Conservation (phyloP, 1,140 invertebrate genomes). For the Ceratina calcarata region DNA sequence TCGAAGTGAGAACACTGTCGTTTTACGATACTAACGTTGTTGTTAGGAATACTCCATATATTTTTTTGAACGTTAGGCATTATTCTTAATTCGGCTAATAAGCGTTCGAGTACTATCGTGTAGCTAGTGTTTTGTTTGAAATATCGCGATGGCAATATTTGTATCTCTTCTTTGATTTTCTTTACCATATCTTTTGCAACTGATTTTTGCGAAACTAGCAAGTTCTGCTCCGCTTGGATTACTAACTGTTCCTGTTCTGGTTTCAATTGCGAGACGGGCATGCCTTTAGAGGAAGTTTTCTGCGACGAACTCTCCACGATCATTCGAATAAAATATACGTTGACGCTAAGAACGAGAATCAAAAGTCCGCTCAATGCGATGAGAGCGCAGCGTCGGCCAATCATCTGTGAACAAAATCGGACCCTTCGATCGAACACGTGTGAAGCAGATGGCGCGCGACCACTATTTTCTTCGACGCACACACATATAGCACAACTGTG, state of each 20-base stretch:
- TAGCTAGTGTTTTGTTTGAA: conserved; percentile 73
- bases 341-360: conserved; percentile 72
- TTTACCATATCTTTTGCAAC: conserved; percentile 61
- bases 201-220: conserved; percentile 41
- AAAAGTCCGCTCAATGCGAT: conserved; percentile 73
- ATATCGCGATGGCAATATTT: conserved; percentile 70
- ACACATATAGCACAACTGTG: too few relatives aligned
- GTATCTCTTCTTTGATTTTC: conserved; percentile 69
- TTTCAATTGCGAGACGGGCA: conserved; percentile 58
- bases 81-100: conserved; percentile 67
- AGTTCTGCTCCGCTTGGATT: conserved; percentile 50
- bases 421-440: not conserved
- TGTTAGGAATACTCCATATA: conserved; percentile 74
- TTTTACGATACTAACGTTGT: conserved; percentile 63
- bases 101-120: conserved; percentile 65
- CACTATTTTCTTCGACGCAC: not conserved
- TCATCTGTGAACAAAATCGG: conserved; percentile 71
- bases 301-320: conserved; percentile 74
- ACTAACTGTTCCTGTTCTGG: conserved; percentile 42
- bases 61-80: conserved; percentile 65
- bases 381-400: conserved; percentile 73
- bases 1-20: not conserved
- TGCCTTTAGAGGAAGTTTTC: conserved; percentile 57
- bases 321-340: conserved; percentile 76
- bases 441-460: conserved; percentile 22